Evolutionary conservation across 2,888 invertebrate genomes (phyloP), one percentile per base, ranked within the genome.

Genomic region (Lepidocyrtoides sp.): DNA sequence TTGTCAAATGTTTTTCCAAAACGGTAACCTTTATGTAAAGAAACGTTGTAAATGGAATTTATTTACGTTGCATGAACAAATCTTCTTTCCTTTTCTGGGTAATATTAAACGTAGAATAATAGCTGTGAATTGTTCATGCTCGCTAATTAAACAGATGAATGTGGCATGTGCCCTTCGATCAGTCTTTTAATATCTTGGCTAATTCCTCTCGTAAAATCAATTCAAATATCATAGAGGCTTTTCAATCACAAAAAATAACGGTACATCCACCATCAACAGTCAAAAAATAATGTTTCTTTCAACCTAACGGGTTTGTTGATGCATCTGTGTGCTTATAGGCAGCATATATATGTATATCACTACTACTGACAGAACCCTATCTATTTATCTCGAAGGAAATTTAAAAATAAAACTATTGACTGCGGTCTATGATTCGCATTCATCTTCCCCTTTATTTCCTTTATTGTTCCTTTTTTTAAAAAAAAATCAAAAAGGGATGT

Each of bases 401-500:
- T 69, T 69, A 69, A 69, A 63, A 69, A 69, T 69, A 69, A 69
- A 69, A 69, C 69, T 41, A 69, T 69, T 69, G 69, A 69, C 69
- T 69, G 69, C 14, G 69, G 69, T 69, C 17, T 7, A 69, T n/a
- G 12, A 66, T 72, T 72, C 44, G 72, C 72, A 72, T 72, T 72
- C 20, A 44, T 72, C 20, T 44, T 72, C 23, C 29, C 20, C 69
- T 77, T 72, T 77, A 36, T 54, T 81, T 57, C 54, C 57, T 72
- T 72, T 17, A 44, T 83, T 89, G 82, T 82, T 87, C 66, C 79
- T 17, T 81, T 81, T 66, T 26, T n/a, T n/a, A n/a, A 75, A 57
- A 54, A 75, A 84, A 85, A 81, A 48, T 54, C 20, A 54, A 77
- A 86, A 60, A 75, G 87, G 87, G 60, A 72, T 57, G 60, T 77